Base-by-base conservation (phyloP, 2,797 vertebrate genomes). In the Lophius americanus region DNA sequence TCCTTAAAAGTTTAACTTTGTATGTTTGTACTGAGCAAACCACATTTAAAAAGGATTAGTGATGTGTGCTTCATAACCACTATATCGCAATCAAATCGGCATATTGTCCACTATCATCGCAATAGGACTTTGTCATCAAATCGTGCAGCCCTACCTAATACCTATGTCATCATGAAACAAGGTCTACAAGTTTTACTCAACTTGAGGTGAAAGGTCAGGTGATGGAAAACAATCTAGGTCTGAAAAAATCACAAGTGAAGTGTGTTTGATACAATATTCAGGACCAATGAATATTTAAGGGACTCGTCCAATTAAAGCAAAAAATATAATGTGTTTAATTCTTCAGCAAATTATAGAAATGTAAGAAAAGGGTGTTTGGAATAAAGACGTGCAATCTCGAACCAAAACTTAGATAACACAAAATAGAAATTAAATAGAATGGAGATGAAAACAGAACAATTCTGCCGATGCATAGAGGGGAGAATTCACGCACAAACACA, bases 161-260 rank as follows among this genome's bases (percentile, higher is more conserved):
- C 83, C 81, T 88, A 75, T 86, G 88, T 92, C 90, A 92, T 86
- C 82, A 92, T 90, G 83, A 88, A 77, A 88, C 85, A 86, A 91
- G 81, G 85, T n/a, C 39, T 74, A 83, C 91, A 32, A 66, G 90
- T 92, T 93, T 91, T 86, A 88, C 89, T 82, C 87, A 81, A 62
- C 76, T 62, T 60, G 87, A 7, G 14, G 65, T 59, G 41, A 87
- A 76, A 92, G 90, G 89, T 91, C 84, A 82, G 88, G 72, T 90
- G 90, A 75, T 76, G 87, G 85, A 44, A 92, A 90, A 69, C 91
- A 71, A 71, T 89, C 76, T 78, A 82, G 71, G 78, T 79, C 88
- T 90, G 89, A 92, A 93, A 92, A 87, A 91, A 89, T 91, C 79
- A 91, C 86, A 87, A 89, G 86, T 83, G 84, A 89, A 86, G 64